Evolutionary conservation across 2,888 invertebrate species (phyloP).

Genomic region (Trypoxylon attenuatum): DNA sequence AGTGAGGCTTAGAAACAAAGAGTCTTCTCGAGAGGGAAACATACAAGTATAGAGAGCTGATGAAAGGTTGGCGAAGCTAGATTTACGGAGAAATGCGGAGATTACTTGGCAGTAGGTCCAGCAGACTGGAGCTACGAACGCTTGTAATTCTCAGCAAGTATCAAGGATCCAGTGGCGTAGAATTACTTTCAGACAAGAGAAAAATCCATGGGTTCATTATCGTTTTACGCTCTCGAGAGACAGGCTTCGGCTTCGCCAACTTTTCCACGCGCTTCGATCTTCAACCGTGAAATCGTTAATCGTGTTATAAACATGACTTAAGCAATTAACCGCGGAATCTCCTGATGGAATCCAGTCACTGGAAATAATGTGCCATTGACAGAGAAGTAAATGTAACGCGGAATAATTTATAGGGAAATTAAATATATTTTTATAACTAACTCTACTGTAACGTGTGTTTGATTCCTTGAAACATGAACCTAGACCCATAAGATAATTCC

Average conservation of each 20-base stretch:
- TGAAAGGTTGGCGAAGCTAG: conserved; percentile 25
- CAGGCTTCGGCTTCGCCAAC: neutral
- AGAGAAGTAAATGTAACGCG: too few relatives aligned
- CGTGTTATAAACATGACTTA: neutral
- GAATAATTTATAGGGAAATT: too few relatives aligned
- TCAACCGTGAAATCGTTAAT: neutral
- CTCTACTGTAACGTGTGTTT: too few relatives aligned
- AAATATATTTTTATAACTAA: too few relatives aligned
- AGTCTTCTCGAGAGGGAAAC: neutral
- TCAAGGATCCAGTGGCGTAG: conserved; percentile 8
- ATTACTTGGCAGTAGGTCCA: conserved; percentile 22
- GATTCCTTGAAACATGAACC: too few relatives aligned
- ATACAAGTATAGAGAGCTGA: conserved; percentile 8
- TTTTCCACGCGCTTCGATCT: neutral
- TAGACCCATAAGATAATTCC: too few relatives aligned
- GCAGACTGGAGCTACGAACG: conserved; percentile 15
- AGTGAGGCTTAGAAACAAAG: neutral
- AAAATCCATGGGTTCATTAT: neutral
- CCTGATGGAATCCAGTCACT: too few relatives aligned
- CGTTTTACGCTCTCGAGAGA: neutral
- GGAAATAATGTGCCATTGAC: too few relatives aligned
- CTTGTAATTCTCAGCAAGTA: conserved; percentile 33
- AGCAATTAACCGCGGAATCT: neutral
- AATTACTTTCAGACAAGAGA: neutral
- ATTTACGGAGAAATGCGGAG: conserved; percentile 26